phyloP scores from a whole-genome alignment of 1,140 invertebrate genomes.

The Drosophila varians region DNA sequence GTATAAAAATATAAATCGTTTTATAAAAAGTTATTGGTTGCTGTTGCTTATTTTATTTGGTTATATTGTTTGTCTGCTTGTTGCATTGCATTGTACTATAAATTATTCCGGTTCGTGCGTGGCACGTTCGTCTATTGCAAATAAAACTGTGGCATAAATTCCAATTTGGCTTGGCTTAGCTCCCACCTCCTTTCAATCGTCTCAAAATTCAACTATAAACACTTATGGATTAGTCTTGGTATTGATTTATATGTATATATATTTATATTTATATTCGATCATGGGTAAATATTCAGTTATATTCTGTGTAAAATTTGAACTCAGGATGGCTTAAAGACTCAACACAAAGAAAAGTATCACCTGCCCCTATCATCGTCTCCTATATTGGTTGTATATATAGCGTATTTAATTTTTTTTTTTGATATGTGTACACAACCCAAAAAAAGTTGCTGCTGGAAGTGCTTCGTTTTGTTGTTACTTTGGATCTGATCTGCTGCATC shows the following conservation, averaged over 20 bases:
- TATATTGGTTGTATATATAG: conserved; percentile 32
- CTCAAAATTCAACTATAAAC: conserved; percentile 71
- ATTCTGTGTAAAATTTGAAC: conserved; percentile 73
- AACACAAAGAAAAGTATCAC: conserved; percentile 57
- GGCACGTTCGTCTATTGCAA: conserved; percentile 81
- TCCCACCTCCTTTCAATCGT: conserved; percentile 10
- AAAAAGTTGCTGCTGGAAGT: conserved; percentile 78
- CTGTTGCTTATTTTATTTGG: conserved; percentile 63
- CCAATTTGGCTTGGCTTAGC: conserved; percentile 19
- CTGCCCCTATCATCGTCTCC: conserved; percentile 27
- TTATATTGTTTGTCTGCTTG: conserved; percentile 59
- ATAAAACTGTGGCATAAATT: conserved; percentile 74
- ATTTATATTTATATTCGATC: conserved; percentile 57
- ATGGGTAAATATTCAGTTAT: conserved; percentile 64
- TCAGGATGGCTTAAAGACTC: conserved; percentile 79
- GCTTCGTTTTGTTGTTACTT: conserved; percentile 67
- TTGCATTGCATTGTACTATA: conserved; percentile 83
- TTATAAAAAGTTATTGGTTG: conserved; percentile 80
- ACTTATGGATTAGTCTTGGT: conserved; percentile 68
- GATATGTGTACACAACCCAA: conserved; percentile 83
- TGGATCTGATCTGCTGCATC: conserved; percentile 36
- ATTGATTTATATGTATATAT: conserved; percentile 66
- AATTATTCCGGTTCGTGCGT: conserved; percentile 83
- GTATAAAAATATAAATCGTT: conserved; percentile 84
- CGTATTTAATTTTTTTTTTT: conserved; percentile 54